Base-by-base conservation (phyloP, 1,140 invertebrate genomes). In the Micrasema minimum region DNA sequence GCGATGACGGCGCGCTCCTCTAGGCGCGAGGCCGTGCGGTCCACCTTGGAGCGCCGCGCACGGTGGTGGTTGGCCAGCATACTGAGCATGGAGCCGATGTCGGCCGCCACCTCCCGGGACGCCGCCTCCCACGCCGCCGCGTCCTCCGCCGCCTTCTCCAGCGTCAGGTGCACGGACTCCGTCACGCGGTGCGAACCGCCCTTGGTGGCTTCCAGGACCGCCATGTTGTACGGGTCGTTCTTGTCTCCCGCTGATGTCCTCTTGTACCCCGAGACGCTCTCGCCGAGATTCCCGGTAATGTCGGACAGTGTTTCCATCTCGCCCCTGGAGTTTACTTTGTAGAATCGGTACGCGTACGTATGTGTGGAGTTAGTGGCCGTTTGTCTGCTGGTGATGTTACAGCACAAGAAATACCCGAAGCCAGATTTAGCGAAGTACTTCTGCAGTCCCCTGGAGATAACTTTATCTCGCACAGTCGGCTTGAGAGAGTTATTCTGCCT, bases 361-460 rank as follows among this genome's bases (percentile, higher is more conserved):
- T 89, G 87, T 14, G 87, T 90, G 22, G 83, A 81, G 11, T 82
- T 83, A 37, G 76, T 74, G 16, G 78, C 77, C 18, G 79, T 81
- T 14, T 78, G 78, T 62, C 76, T 81, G 12, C 83, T 82, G n/a
- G 85, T 82, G 50, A 84, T 83, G 69, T 88, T 82, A 74, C 88
- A 84, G 71, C 85, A 87, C 3, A 86, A 83, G 77, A 89, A 83
- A 59, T 78, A 81, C 74, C 83, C 82, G 50, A 76, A 80, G 16
- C 77, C 78, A 76, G 82, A 79, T 37, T 80, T 81, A 73, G 82
- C 81, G 77, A 89, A 87, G 64, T 85, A 82, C 20, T 85, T 83
- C 38, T 84, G 82, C 53, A 90, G 79, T 46, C 87, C 82, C 79
- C 84, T 88, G 38, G 89, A 87, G 68, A 90, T 78, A 67, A 87